Percentiles rank a stretch among this genome's conserved stretches.
Evolutionary conservation across 1,140 invertebrate species (phyloP).

Genomic region (Planococcus citri): DNA sequence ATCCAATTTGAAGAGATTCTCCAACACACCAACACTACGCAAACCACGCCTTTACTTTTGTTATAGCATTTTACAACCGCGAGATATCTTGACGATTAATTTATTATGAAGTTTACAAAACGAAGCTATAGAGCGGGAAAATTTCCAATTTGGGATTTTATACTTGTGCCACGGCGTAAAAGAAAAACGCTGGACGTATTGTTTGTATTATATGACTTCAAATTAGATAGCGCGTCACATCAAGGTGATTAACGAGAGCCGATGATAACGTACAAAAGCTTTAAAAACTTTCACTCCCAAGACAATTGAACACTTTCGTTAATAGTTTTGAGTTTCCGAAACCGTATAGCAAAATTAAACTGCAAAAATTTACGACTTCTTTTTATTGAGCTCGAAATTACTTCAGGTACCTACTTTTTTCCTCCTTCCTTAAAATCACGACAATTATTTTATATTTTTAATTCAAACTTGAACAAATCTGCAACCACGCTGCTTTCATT

Average conservation of each 20-base stretch:
- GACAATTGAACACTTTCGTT: not conserved
- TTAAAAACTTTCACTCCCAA: not conserved
- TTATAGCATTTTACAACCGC: not conserved
- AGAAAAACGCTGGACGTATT: not conserved
- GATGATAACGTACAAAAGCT: constrained; percentile 6
- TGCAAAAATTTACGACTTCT: not conserved
- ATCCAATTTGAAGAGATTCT: not conserved
- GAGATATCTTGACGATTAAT: not conserved
- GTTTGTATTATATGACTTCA: not conserved
- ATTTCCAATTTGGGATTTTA: constrained; percentile 1
- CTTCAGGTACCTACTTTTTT: not conserved
- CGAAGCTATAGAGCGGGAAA: not conserved
- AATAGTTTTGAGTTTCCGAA: not conserved
- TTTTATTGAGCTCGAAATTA: not conserved
- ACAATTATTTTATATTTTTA: too few species aligned
- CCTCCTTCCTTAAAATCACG: too few species aligned
- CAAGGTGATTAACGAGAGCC: constrained; percentile 5
- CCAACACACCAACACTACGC: not conserved
- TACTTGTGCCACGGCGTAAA: not conserved
- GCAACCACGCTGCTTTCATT: too few species aligned
- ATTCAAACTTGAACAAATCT: too few species aligned
- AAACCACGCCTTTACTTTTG: not conserved
- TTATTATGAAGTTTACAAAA: constrained; percentile 8
- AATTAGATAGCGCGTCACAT: not conserved
- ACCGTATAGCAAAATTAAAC: not conserved